Evolutionary conservation across 2,888 invertebrate species (phyloP), one percentile per base, ranked within the genome.

Genomic region (Meghimatium bilineatum): DNA sequence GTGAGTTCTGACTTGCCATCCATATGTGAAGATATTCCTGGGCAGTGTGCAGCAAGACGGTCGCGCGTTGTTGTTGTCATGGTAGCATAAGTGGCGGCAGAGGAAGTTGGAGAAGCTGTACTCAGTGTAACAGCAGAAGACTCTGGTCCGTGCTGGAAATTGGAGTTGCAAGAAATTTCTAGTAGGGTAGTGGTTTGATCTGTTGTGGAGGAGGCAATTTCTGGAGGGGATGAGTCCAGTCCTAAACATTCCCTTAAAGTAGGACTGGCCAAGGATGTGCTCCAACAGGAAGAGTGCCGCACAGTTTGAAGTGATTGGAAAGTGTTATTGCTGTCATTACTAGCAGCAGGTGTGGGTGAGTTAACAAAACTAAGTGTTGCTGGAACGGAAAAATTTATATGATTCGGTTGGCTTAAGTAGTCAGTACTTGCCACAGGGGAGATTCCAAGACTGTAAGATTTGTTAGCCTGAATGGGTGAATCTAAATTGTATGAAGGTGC

Each of bases 61-160:
- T 92, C 92, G 10, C 90, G 88, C 3, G 92, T 92, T 0, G 91
- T 92, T 79, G 90, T 89, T 34, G 90, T 92, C 92, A 92, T 91
- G 66, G 90, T 90, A 1, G 90, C 89, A 82, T 92, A 92, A 6
- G 90, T 87, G 20, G 89, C 87, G 26, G 85, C 80, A 29, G 49
- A 38, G 34, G 72, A 71, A 52, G 36, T 63, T 26, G 77, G 77
- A 52, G 80, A 80, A 2, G 26, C 71, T 38, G 52, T 63, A 38
- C 52, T 66, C 14, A 38, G 5, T 23, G 69, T 34, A 14, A 34
- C 56, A 63, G 80, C 34, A 66, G 49, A 60, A 23, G 29, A 29
- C 32, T 36, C 36, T 26, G 67, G 60, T 29, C 29, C 36, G n/a
- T 60, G 60, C 26, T 23, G 26, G 32, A 26, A 76, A 29, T 14